Evolutionary conservation across 2,888 invertebrate genomes (phyloP), one percentile per base, ranked within the genome.

Genomic region (Carabus problematicus): DNA sequence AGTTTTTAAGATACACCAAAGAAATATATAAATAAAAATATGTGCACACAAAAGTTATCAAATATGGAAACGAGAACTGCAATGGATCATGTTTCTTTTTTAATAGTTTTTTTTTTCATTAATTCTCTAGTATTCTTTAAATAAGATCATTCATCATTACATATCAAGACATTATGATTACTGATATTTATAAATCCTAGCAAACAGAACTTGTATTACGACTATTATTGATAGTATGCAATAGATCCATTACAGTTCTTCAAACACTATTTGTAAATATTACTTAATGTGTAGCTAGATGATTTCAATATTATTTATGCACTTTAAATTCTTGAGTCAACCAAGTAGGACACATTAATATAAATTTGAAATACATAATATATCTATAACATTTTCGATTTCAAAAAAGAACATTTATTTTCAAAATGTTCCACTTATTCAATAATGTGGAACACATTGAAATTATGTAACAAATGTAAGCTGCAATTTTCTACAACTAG

Each of bases 1-100:
- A 77, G 75, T 74, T 76, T 74, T 73, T 81, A 81, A 80, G 79
- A 75, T 72, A 81, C 82, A 82, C 82, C 82, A 82, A 82, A 82
- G 82, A 82, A 76, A 77, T 76, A 76, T 78, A 77, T 77, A 76
- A 77, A 75, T 75, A 75, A 73, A n/a, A 75, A 76, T 78, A 76
- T 74, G 74, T 77, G 77, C 62, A 56, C 69, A 69, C 42, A 55
- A 55, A 61, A 49, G 58, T 59, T 66, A 49, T 49, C 59, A 59
- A 66, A 69, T 55, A 69, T 61, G 55, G 11, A 47, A 75, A 63
- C 70, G 73, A 75, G 74, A 71, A 41, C 29, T 72, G 70, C 67
- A 71, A 70, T 67, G 70, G 61, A 72, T 62, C 40, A 52, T 56
- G 41, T 70, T 70, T 63, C 70, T 55, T 55, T 55, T 70, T 18